These are phyloP conservation scores for Labeo rohita DNA, from an alignment of 2,113 vertebrate species.

Conservation along the genomic window DNA sequence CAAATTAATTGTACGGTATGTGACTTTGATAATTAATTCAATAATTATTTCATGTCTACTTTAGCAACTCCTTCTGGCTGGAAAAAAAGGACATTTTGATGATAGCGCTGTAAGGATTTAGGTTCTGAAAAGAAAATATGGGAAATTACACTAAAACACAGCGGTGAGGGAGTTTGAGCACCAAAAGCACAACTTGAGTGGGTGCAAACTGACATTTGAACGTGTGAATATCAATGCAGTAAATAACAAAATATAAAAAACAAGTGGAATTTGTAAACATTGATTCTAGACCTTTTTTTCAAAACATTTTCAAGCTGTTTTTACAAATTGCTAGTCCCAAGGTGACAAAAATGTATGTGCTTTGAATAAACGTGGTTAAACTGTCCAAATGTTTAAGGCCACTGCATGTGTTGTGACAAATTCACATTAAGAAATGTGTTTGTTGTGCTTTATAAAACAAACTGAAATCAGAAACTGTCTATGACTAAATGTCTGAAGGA, in stretches of 20 bases:
- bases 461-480: neutral
- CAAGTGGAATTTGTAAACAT: neutral
- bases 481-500: neutral
- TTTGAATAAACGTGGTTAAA: neutral
- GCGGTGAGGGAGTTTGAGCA: neutral
- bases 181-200: neutral
- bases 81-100: slow-evolving; percentile 71
- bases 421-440: neutral
- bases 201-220: neutral
- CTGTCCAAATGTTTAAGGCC: neutral
- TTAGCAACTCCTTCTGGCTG: slow-evolving; percentile 80
- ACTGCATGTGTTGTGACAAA: neutral
- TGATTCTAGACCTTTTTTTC: neutral
- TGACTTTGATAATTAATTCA: slow-evolving; percentile 84
- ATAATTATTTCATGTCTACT: slow-evolving; percentile 81
- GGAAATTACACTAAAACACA: slow-evolving; percentile 17
- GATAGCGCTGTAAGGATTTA: slow-evolving; percentile 63
- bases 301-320: neutral
- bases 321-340: neutral
- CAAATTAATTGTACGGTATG: slow-evolving; percentile 84
- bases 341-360: neutral
- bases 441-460: neutral
- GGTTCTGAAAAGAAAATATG: slow-evolving; percentile 37
- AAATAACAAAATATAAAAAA: neutral
- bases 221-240: neutral